Evolutionary conservation across 1,140 invertebrate species (phyloP), one percentile per base, ranked within the genome.

Genomic region (Camponotus floridanus): DNA sequence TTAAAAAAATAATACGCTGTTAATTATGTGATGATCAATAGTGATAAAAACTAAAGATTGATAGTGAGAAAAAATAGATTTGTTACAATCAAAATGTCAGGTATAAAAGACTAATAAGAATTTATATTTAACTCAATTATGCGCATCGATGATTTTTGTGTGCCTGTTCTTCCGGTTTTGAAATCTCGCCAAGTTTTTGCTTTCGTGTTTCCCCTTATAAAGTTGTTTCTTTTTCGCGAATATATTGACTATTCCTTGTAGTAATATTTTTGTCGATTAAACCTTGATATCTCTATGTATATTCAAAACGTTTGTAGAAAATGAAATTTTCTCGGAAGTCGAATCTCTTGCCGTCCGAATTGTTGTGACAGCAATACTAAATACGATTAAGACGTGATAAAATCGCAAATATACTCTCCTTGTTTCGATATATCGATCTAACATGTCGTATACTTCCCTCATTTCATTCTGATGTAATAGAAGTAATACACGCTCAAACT

Each of bases 291-390:
- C 3, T 45, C 11, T 48, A 3, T 48, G 13, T 26, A 8, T 15
- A 8, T 15, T 45, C 36, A 13, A 8, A 21, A 61, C 13, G 6
- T 48, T 33, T 73, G 13, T 73, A 59, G 68, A 55, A 61, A 81
- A 13, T 45, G 3, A 73, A 81, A 51, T 33, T 45, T 80, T 57
- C 64, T 68, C 13, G 33, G 26, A 73, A 48, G n/a, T 7, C 0
- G 7, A 15, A 15, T 21, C 11, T 36, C 18, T 68, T 15, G 26
- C 7, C 11, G 13, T 15, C 3, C 42, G 21, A 79, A 55, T 65
- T 70, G 62, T 79, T 79, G 45, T 55, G 76, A 68, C 45, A 68
- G 26, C 42, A n/a, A 68, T 55, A n/a, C 62, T 80, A 55, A 80
- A 55, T 57, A 21, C 64, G 31, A 5, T 65, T n/a, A 57, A n/a